Base-by-base conservation (phyloP, 1,140 invertebrate species). In the Fragariocoptes setiger region DNA sequence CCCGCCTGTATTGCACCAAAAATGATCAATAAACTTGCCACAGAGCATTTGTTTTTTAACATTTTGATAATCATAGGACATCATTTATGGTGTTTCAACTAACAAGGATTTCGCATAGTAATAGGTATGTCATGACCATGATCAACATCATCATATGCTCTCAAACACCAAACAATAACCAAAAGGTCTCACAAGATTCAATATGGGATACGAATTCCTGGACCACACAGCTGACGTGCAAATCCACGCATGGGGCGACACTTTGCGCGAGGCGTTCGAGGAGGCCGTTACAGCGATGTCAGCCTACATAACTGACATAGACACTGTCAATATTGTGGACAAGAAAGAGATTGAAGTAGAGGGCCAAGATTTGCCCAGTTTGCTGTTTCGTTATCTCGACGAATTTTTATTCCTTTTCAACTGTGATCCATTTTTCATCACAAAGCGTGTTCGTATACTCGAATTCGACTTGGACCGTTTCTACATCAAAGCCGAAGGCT, bases 241-340 rank as follows among this genome's bases (percentile, higher is more conserved):
- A 42, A 58, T 86, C 38, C 80, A 88, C 54, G 65, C 75, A 43
- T 90, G 86, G 86, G 86, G 86, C n/a, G 64, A 71, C 37, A 71
- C 61, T 41, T 53, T 94, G 19, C 58, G 69, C 52, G 85, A 94
- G 62, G 74, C 85, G 0, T 90, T 90, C 60, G 85, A 94, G 57
- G 83, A 94, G 52, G 77, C 76, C 53, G 82, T 75, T 3, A 69
- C 82, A 50, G 74, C 78, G 1, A 92, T 97, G 85, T 95, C 82
- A 62, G 77, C 69, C 3, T 95, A 94, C 54, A 94, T 92, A 76
- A 92, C 86, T 14, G 82, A 92, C 49, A 62, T 90, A 43, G 67
- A 74, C 1, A 71, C 65, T 44, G 78, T 94, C 15, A 69, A 85
- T 49, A 75, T 85, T 44, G 64, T 64, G 48, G 62, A 72, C 48